A percentile compares a stretch with the other conserved stretches of the same genome.
Evolutionary conservation across 2,888 invertebrate species (phyloP).

Genomic region (Hartigia nigra): DNA sequence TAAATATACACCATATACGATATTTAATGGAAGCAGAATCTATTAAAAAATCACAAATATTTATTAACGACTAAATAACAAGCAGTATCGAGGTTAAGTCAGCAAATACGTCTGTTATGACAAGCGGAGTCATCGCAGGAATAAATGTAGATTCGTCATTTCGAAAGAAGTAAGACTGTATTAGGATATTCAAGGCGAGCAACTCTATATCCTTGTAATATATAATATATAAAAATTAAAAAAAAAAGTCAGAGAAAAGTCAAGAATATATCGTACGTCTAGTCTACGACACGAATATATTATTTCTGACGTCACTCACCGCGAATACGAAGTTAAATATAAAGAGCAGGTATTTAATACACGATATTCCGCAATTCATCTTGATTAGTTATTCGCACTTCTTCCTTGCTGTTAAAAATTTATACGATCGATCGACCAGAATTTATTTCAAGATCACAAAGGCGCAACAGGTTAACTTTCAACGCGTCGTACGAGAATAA

Average conservation of each 20-base stretch:
- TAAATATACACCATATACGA: background rate
- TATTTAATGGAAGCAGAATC: background rate
- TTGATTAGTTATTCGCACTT: background rate
- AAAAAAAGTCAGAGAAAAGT: background rate
- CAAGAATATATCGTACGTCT: background rate
- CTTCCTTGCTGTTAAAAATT: background rate
- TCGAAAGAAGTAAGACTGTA: background rate
- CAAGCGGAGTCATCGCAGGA: background rate
- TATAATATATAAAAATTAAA: background rate
- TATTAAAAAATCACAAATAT: too few species aligned
- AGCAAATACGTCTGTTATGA: background rate
- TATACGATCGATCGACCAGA: background rate
- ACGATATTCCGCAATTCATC: conserved; percentile 74
- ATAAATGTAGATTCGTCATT: background rate
- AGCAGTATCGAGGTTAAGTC: background rate
- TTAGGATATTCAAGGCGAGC: background rate
- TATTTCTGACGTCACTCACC: conserved; percentile 70
- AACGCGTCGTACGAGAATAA: background rate
- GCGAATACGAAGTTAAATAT: conserved; percentile 82
- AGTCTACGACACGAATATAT: background rate
- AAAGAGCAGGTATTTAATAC: conserved; percentile 85
- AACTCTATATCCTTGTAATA: background rate
- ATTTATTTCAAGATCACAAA: background rate
- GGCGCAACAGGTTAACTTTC: background rate
- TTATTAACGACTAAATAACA: background rate